Conservation (phyloP, 2,888 invertebrate genomes). For the Scotopteryx bipunctaria region DNA sequence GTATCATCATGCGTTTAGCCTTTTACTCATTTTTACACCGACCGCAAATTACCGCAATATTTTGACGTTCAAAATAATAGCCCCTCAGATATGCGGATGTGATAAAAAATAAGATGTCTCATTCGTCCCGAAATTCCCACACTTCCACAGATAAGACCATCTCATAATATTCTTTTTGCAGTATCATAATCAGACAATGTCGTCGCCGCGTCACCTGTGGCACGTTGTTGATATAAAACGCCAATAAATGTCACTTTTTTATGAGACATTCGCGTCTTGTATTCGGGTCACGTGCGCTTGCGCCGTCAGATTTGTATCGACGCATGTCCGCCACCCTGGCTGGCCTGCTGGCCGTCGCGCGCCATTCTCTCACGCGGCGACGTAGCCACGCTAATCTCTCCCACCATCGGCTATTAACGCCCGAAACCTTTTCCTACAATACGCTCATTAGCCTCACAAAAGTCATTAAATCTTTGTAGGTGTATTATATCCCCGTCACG, state of each 20-base stretch:
- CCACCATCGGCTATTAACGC: conserved; percentile 65
- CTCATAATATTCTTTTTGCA: conserved; percentile 70
- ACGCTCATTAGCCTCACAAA: conserved; percentile 76
- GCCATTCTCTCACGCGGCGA: conserved; percentile 68
- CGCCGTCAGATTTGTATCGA: conserved; percentile 74
- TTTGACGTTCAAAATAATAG: conserved; percentile 35
- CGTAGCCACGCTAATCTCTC: conserved; percentile 59
- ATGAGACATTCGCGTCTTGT: conserved; percentile 67
- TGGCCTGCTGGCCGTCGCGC: conserved; percentile 56
- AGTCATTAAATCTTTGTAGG: conserved; percentile 72
- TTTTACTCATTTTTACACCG: conserved; percentile 33
- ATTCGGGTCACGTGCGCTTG: conserved; percentile 77
- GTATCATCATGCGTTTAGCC: conserved; percentile 44
- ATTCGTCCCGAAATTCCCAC: conserved; percentile 60
- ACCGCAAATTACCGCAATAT: conserved; percentile 45
- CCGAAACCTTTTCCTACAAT: conserved; percentile 69
- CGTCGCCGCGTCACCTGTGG: conserved; percentile 68
- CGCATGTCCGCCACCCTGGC: conserved; percentile 66
- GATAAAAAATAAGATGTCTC: conserved; percentile 58
- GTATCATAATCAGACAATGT: conserved; percentile 69
- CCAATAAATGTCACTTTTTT: conserved; percentile 83
- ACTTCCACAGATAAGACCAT: conserved; percentile 59
- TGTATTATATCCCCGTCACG: conserved; percentile 71
- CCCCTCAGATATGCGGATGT: conserved; percentile 30
- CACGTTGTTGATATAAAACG: conserved; percentile 80